These are phyloP conservation scores for Drosophila paranaensis DNA, from an alignment of 2,888 invertebrate genomes.

Conservation along the genomic window DNA sequence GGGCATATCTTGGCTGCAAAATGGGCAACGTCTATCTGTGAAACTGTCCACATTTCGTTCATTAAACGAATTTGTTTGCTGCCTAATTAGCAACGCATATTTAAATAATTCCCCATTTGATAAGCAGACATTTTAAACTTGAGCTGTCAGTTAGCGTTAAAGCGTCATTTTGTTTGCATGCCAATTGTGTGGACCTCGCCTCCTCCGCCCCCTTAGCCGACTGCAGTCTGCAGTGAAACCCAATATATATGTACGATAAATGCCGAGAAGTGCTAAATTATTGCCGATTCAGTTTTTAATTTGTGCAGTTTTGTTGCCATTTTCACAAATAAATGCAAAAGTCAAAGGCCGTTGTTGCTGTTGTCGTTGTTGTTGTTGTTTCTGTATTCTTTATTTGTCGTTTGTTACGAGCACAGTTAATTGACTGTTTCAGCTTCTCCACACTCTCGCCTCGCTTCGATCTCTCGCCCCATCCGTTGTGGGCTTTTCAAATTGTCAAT, in stretches of 20 bases:
- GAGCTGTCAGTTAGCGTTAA: slow-evolving; percentile 80
- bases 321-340: slow-evolving; percentile 74
- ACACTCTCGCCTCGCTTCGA: neutral
- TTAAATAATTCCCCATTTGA: slow-evolving; percentile 81
- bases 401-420: slow-evolving; percentile 53
- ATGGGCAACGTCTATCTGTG: slow-evolving; percentile 22
- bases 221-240: neutral
- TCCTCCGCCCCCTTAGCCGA: neutral
- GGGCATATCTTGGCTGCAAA: neutral
- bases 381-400: slow-evolving; percentile 36
- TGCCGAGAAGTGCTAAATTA: slow-evolving; percentile 78
- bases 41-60: slow-evolving; percentile 33
- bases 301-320: slow-evolving; percentile 70
- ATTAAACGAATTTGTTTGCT: slow-evolving; percentile 72
- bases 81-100: slow-evolving; percentile 81
- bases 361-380: slow-evolving; percentile 18
- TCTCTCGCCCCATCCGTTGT: neutral
- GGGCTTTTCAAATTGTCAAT: slow-evolving; percentile 78
- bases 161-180: slow-evolving; percentile 77
- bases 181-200: slow-evolving; percentile 33
- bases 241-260: slow-evolving; percentile 46
- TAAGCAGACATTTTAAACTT: slow-evolving; percentile 82
- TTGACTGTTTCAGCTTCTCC: slow-evolving; percentile 70
- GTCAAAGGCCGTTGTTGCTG: slow-evolving; percentile 48
- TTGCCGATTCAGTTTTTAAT: slow-evolving; percentile 79